These are phyloP conservation scores for Oryzias sinensis DNA, from an alignment of 2,797 vertebrate species.

Conservation along the genomic window DNA sequence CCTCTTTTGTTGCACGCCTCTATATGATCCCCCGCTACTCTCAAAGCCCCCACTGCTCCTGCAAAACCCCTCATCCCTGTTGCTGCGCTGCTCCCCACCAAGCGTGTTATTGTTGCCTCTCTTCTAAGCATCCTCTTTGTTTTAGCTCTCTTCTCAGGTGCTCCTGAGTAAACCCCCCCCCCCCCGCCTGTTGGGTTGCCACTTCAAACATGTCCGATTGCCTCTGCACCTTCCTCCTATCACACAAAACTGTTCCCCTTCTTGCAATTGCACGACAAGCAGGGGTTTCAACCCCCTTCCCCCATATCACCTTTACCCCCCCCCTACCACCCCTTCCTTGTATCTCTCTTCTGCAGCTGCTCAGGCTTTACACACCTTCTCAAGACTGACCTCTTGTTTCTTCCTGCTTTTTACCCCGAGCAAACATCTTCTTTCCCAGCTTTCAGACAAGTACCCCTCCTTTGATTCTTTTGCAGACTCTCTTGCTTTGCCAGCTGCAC, in stretches of 20 bases:
- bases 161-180: no score
- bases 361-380: neutral
- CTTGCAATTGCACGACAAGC: no score
- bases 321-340: neutral
- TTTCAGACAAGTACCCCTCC: constrained; percentile 1
- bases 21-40: constrained; percentile 7
- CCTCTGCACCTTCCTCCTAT: no score
- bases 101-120: neutral
- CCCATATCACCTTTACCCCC: neutral
- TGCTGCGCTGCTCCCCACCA: neutral
- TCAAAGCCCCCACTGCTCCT: constrained; percentile 7
- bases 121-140: neutral
- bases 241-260: no score
- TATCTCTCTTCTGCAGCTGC: neutral
- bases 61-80: constrained; percentile 9
- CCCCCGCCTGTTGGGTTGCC: no score
- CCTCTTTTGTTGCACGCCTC: constrained; percentile 10
- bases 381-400: neutral
- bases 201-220: no score
- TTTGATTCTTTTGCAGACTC: constrained; percentile 5
- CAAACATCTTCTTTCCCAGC: neutral
- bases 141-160: neutral
- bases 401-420: neutral
- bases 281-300: no score
- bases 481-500: constrained; percentile 8